Conservation (phyloP, 2,113 vertebrate genomes). For the Sciurus niger region DNA sequence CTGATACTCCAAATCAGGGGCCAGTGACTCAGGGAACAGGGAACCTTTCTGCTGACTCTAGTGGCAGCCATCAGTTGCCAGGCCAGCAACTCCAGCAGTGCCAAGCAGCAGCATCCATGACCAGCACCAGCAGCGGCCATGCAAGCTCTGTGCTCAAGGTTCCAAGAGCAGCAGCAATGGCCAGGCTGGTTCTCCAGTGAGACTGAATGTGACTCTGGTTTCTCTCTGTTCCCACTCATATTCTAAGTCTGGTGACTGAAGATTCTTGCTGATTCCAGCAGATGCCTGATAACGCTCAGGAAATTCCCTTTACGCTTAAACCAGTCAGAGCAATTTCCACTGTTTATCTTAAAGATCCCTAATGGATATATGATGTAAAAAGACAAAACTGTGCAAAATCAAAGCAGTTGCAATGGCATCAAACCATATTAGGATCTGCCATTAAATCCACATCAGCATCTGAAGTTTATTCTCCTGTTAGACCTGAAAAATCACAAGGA, state of each 20-base stretch:
- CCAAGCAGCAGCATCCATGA: neutral
- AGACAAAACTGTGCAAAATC: neutral
- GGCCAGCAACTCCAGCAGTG: neutral
- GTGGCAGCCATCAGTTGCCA: neutral
- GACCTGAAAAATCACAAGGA: constrained; percentile 30
- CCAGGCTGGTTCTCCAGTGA: neutral
- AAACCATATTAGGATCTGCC: neutral
- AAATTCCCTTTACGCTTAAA: neutral
- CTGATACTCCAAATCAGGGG: neutral
- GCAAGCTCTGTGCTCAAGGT: accelerated
- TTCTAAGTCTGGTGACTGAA: neutral
- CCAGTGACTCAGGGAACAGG: neutral
- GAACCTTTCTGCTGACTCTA: neutral
- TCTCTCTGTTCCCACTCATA: neutral
- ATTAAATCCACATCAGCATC: neutral
- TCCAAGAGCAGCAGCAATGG: neutral
- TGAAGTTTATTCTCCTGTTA: neutral
- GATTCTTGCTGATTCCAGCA: neutral
- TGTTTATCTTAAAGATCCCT: neutral
- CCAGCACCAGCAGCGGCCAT: neutral
- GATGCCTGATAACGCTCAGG: neutral
- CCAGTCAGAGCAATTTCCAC: neutral
- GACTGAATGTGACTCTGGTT: neutral
- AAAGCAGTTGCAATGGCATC: neutral
- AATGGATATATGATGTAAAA: neutral